phyloP scores from a whole-genome alignment of 1,140 invertebrate species.

The Sitobion miscanthi region DNA sequence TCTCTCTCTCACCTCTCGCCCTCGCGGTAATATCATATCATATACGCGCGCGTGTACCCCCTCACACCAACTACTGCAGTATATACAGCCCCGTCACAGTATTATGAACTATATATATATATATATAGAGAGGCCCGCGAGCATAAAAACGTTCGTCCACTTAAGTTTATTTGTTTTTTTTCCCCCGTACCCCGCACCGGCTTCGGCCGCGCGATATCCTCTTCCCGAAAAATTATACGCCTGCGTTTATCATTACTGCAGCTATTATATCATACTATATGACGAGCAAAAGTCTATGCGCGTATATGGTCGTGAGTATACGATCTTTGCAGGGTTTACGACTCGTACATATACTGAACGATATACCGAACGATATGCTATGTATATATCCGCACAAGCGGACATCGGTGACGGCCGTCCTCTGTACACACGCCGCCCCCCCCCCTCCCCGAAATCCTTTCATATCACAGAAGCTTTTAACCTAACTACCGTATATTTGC shows the following conservation, averaged over 20 bases:
- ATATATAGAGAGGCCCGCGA: background rate
- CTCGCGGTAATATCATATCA: background rate
- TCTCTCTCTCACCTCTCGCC: background rate
- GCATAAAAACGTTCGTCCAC: slow-evolving; percentile 25
- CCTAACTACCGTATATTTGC: slow-evolving; percentile 17
- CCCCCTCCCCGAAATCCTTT: background rate
- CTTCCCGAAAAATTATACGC: background rate
- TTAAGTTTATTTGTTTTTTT: slow-evolving; percentile 52
- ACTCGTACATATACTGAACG: background rate
- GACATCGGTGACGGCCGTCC: background rate
- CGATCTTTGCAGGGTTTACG: slow-evolving; percentile 20
- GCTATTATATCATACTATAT: background rate
- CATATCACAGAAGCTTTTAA: slow-evolving; percentile 18
- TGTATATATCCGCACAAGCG: too few species aligned
- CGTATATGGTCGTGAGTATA: background rate
- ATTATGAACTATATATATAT: background rate
- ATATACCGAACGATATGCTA: too few species aligned
- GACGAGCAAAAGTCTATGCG: too few species aligned
- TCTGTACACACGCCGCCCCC: background rate
- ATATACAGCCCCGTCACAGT: background rate
- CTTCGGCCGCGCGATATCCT: background rate
- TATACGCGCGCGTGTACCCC: background rate
- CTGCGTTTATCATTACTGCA: background rate
- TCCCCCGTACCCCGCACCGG: background rate
- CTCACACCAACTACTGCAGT: background rate